Base-by-base conservation (phyloP, 2,113 vertebrate genomes). In the Otus sunia region DNA sequence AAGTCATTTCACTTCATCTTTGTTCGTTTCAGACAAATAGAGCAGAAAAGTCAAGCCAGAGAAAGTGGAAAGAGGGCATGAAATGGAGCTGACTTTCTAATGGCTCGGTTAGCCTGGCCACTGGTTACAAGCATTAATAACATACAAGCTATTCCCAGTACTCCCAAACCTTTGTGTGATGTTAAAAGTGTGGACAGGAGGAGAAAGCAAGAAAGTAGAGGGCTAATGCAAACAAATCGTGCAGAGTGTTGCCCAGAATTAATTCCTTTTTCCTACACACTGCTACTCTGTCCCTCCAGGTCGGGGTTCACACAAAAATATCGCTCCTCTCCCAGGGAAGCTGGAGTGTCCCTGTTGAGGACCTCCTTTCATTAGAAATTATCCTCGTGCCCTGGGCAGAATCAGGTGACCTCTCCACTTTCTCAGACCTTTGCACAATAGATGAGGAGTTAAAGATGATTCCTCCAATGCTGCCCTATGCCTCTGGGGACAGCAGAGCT, bases 21-120 rank as follows among this genome's bases (percentile, higher is more conserved):
- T 97, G 94, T 43, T 97, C 68, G 14, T 86, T 97, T 95, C 97
- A 97, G 95, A 92, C 92, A 98, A 98, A 97, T 86, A 97, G 95
- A 98, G 96, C 95, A 97, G 97, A 97, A 98, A 96, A 95, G 67
- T 43, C 71, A 89, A 91, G 75, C 77, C 95, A 90, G 90, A 88
- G 88, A 93, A 91, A 87, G 53, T 72, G 82, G 92, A 97, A 97
- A 88, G 92, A 96, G 90, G 90, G 86, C 96, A 96, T 87, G 96
- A 98, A 98, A 97, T 26, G 27, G 91, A 96, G 78, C 75, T 69
- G 90, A 64, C 78, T 95, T 87, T 36, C 23, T 76, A 84, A 97
- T 71, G 74, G 93, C 77, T 92, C 55, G 0, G 64, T 90, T 71
- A 76, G 68, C 75, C 76, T 39, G 56, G 49, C 66, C 11, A 21